A percentile compares a stretch with the other conserved stretches of the same genome.
Evolutionary conservation across 1,140 invertebrate species (phyloP).

Genomic region (Leptinotarsa defecta): DNA sequence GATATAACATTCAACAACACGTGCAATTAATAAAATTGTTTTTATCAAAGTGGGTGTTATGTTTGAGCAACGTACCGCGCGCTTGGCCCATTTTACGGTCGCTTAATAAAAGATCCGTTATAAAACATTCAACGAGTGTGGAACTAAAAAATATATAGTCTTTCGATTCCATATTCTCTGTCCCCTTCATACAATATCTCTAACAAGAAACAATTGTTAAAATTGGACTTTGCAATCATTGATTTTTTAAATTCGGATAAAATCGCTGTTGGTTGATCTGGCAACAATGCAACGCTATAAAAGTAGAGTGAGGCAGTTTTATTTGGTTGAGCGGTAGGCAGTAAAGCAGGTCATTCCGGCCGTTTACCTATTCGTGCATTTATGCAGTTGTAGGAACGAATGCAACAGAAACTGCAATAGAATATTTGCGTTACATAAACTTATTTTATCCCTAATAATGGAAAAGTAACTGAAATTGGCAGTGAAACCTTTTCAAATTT

Average conservation of each 20-base stretch:
- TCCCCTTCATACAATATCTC: no score
- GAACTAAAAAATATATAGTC: no score
- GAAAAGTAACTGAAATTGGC: not conserved
- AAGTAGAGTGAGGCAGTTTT: conserved; percentile 14
- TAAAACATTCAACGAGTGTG: no score
- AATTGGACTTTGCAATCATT: not conserved
- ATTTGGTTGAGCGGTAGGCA: not conserved
- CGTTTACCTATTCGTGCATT: conserved; percentile 36
- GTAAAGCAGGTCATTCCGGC: conserved; percentile 19
- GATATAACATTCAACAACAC: no score
- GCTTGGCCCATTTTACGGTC: no score
- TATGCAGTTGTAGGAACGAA: conserved; percentile 34
- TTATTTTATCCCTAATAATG: not conserved
- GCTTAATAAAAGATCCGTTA: no score
- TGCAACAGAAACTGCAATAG: not conserved
- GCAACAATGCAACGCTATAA: not conserved
- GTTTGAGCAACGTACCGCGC: no score
- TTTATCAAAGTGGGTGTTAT: no score
- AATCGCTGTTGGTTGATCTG: not conserved
- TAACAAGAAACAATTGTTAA: no score
- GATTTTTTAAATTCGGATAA: not conserved
- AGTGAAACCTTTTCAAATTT: not conserved
- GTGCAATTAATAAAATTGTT: no score
- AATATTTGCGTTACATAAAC: not conserved
- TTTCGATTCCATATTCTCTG: no score